Conservation (phyloP, 2,797 vertebrate genomes). For the Chrosomus eos region DNA sequence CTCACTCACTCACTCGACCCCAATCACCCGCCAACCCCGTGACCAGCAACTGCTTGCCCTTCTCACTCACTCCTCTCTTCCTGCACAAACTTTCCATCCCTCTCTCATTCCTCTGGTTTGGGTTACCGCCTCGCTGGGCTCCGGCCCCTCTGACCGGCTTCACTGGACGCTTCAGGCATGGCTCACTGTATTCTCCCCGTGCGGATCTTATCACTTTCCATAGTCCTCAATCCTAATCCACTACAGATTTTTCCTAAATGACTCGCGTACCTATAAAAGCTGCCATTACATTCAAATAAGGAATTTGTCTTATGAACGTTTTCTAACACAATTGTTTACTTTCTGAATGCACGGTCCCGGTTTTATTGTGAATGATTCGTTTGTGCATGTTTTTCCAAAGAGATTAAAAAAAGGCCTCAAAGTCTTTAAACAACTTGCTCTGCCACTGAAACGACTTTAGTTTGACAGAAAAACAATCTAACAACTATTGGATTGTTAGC, state of each 20-base stretch:
- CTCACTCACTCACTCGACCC: conserved; percentile 41
- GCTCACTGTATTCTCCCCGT: conserved; percentile 2
- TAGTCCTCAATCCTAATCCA: conserved; percentile 7
- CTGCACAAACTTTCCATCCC: conserved; percentile 71
- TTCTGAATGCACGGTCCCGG: background rate
- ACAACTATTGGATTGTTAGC: no score
- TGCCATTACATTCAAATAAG: background rate
- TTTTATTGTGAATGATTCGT: background rate
- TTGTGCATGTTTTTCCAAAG: background rate
- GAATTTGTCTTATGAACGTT: background rate
- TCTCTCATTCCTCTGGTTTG: conserved; percentile 60
- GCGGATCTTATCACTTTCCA: conserved; percentile 22
- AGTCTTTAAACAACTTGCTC: background rate
- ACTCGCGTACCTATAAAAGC: no score
- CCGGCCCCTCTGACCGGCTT: conserved; percentile 30
- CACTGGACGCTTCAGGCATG: background rate
- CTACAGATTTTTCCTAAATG: background rate
- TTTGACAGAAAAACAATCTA: no score
- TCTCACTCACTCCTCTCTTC: conserved; percentile 71
- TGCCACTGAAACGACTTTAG: no score
- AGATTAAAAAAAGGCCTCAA: background rate
- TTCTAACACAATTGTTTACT: background rate
- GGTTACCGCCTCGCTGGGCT: conserved; percentile 67
- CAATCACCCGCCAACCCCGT: conserved; percentile 54
- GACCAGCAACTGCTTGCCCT: conserved; percentile 77